Percentiles rank a stretch among this genome's conserved stretches.
Conservation (phyloP, 2,113 vertebrate genomes). For the Numida meleagris region DNA sequence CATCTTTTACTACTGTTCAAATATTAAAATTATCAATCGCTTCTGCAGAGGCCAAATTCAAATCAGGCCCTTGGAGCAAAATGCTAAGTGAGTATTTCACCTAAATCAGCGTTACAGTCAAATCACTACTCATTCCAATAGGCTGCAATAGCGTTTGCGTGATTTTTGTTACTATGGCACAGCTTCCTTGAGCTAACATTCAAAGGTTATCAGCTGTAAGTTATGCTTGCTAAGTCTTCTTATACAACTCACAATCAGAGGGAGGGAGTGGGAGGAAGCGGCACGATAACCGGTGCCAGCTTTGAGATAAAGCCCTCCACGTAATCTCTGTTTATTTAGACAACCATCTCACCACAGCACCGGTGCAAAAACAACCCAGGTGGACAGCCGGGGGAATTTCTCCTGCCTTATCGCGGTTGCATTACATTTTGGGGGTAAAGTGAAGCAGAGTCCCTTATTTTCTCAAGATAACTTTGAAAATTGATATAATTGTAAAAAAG, state of each 20-base stretch:
- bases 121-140: slow-evolving; percentile 15
- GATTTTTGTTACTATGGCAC: slow-evolving; percentile 46
- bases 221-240: slow-evolving; percentile 78
- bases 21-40: slow-evolving; percentile 20
- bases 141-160: background rate
- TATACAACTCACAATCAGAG: slow-evolving; percentile 77
- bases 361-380: slow-evolving; percentile 44
- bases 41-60: background rate
- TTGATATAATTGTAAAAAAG: background rate
- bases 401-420: background rate
- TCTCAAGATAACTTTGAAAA: slow-evolving; percentile 38
- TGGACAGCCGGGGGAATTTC: slow-evolving; percentile 43
- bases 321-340: slow-evolving; percentile 81
- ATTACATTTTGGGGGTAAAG: slow-evolving; percentile 47
- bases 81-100: background rate
- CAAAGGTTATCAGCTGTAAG: slow-evolving; percentile 76
- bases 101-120: background rate
- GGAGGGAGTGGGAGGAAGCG: slow-evolving; percentile 76
- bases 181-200: slow-evolving; percentile 68
- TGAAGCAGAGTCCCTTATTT: background rate
- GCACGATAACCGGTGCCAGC: slow-evolving; percentile 80
- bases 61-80: background rate
- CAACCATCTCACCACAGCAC: slow-evolving; percentile 63
- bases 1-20: background rate
- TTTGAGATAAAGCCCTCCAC: slow-evolving; percentile 77